A percentile compares a stretch with the other conserved stretches of the same genome.
phyloP scores from a whole-genome alignment of 2,888 invertebrate genomes.

The Dimorphilus gyrociliatus region DNA sequence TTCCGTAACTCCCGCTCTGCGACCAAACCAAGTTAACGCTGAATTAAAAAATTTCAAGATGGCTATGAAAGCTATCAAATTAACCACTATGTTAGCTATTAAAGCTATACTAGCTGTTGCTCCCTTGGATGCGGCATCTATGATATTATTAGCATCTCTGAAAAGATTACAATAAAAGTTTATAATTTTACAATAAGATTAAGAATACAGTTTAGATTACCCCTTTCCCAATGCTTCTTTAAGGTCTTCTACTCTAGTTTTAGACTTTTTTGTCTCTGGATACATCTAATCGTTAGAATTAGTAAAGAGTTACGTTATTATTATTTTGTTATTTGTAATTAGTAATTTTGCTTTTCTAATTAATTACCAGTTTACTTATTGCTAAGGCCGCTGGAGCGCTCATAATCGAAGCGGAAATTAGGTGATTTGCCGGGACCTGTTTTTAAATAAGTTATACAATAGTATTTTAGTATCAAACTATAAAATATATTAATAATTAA shows the following conservation, averaged over 20 bases:
- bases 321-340: no score
- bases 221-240: slow-evolving; percentile 48
- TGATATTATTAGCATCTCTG: slow-evolving; percentile 61
- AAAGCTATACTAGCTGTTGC: slow-evolving; percentile 62
- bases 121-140: slow-evolving; percentile 81
- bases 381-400: slow-evolving; percentile 84
- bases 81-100: slow-evolving; percentile 70
- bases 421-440: slow-evolving; percentile 50
- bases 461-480: slow-evolving; percentile 5
- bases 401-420: slow-evolving; percentile 87
- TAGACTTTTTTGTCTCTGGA: slow-evolving; percentile 70
- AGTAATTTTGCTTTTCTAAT: no score
- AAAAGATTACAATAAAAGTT: slow-evolving; percentile 7
- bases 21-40: slow-evolving; percentile 59
- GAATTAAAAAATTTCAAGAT: slow-evolving; percentile 68
- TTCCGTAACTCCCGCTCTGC: slow-evolving; percentile 16
- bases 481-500: slow-evolving; percentile 4
- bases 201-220: no score
- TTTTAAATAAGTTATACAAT: no score
- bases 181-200: no score
- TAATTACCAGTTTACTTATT: slow-evolving; percentile 71
- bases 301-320: no score
- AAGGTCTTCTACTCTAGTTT: slow-evolving; percentile 53
- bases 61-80: slow-evolving; percentile 79
- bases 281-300: no score